Evolutionary conservation across 2,797 vertebrate species (phyloP).

Genomic region (Leptodactylus fallax): DNA sequence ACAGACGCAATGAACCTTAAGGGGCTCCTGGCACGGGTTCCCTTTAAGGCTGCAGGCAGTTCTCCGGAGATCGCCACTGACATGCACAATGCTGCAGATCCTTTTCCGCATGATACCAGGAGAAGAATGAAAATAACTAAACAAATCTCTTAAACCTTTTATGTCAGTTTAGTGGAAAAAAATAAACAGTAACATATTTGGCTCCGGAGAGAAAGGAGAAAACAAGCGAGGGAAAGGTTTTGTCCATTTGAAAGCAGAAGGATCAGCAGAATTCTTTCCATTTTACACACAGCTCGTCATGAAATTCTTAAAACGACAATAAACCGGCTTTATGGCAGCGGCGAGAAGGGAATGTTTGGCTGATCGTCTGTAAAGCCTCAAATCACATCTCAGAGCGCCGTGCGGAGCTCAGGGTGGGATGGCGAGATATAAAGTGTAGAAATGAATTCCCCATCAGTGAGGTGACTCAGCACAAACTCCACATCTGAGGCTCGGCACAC

Average conservation of each 20-base stretch:
- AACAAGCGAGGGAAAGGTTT: slow-evolving; percentile 18
- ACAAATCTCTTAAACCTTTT: slow-evolving; percentile 46
- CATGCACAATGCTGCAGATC: neutral
- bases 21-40: neutral
- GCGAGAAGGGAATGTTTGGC: slow-evolving; percentile 69
- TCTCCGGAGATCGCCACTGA: neutral
- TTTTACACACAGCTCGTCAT: slow-evolving; percentile 77
- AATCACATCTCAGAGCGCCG: slow-evolving; percentile 72
- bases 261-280: slow-evolving; percentile 77
- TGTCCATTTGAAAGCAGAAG: slow-evolving; percentile 74
- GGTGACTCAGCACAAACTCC: slow-evolving; percentile 40
- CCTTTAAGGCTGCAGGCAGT: neutral
- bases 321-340: slow-evolving; percentile 70
- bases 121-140: slow-evolving; percentile 33
- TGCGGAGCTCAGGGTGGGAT: slow-evolving; percentile 72
- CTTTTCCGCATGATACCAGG: slow-evolving; percentile 22
- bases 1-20: neutral
- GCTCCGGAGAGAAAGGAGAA: slow-evolving; percentile 11
- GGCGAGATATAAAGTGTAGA: slow-evolving; percentile 72
- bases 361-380: slow-evolving; percentile 70
- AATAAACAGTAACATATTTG: slow-evolving; percentile 57
- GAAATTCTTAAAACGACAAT: slow-evolving; percentile 71
- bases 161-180: slow-evolving; percentile 53
- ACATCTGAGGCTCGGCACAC: slow-evolving; percentile 1
- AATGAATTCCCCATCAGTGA: slow-evolving; percentile 69